Percentiles rank a stretch among this genome's conserved stretches.
phyloP scores from a whole-genome alignment of 2,113 vertebrate genomes.

The Danionella cerebrum region DNA sequence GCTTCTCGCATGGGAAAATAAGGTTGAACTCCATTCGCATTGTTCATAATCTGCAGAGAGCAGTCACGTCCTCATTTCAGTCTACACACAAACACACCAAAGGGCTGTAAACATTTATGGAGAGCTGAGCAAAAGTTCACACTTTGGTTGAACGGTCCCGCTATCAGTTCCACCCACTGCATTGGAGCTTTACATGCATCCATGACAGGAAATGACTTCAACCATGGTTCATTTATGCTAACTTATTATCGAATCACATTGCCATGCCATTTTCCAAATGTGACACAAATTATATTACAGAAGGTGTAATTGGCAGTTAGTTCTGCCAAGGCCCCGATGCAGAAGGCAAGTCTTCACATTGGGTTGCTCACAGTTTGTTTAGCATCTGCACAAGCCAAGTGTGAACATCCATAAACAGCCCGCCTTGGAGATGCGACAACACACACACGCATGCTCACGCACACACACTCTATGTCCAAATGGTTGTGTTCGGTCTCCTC shows the following conservation, averaged over 20 bases:
- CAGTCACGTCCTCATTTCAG: background rate
- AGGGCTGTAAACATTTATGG: background rate
- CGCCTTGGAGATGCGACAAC: background rate
- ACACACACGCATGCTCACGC: slow-evolving; percentile 8
- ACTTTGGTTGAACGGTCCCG: slow-evolving; percentile 16
- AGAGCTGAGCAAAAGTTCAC: background rate
- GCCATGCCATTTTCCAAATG: slow-evolving; percentile 3
- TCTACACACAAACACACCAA: background rate
- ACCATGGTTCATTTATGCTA: background rate
- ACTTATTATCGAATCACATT: slow-evolving; percentile 15
- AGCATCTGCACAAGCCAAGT: slow-evolving; percentile 8
- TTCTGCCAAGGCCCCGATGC: background rate
- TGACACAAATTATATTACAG: slow-evolving; percentile 15
- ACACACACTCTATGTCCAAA: background rate
- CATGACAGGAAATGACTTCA: background rate
- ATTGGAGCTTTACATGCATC: background rate
- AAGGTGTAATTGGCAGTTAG: slow-evolving; percentile 9
- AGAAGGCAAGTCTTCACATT: slow-evolving; percentile 19
- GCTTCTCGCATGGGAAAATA: background rate
- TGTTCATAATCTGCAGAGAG: background rate
- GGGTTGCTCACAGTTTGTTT: slow-evolving; percentile 4
- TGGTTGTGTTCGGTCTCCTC: slow-evolving; percentile 1
- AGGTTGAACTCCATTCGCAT: background rate
- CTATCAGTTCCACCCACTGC: slow-evolving; percentile 4
- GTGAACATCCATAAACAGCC: slow-evolving; percentile 19